Conservation (phyloP, 1,140 invertebrate species). For the Leptestheria dahalacensis region DNA sequence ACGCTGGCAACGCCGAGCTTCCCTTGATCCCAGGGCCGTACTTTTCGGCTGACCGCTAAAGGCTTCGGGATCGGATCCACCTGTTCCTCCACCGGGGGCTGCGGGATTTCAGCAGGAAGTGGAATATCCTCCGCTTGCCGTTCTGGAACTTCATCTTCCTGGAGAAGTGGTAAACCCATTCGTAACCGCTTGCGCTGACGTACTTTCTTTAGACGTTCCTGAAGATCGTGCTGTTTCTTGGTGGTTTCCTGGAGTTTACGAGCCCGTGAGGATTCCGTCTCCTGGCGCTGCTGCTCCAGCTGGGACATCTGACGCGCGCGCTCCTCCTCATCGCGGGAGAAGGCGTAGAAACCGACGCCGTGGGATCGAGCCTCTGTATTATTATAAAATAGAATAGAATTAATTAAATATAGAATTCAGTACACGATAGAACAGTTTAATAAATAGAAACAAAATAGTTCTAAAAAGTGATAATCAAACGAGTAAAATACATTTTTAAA, state of each 20-base stretch:
- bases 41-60: conserved; percentile 12
- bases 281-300: conserved; percentile 47
- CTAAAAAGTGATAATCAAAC: neutral
- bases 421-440: neutral
- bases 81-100: conserved; percentile 12
- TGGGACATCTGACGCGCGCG: conserved; percentile 58
- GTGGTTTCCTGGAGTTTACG: conserved; percentile 43
- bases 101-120: neutral
- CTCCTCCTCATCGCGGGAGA: conserved; percentile 64
- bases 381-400: neutral
- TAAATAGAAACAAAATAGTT: neutral
- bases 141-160: conserved; percentile 27
- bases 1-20: conserved; percentile 25
- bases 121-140: neutral
- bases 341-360: conserved; percentile 74
- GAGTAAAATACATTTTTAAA: neutral
- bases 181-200: conserved; percentile 56
- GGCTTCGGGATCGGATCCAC: conserved; percentile 1
- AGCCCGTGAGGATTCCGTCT: conserved; percentile 50
- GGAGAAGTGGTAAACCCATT: conserved; percentile 51
- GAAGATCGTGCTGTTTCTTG: conserved; percentile 49
- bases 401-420: neutral
- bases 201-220: conserved; percentile 58
- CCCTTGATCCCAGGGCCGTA: conserved; percentile 27
- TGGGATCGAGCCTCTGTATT: conserved; percentile 64